Evolutionary conservation across 2,888 invertebrate species (phyloP).

Genomic region (Cepaea hortensis): DNA sequence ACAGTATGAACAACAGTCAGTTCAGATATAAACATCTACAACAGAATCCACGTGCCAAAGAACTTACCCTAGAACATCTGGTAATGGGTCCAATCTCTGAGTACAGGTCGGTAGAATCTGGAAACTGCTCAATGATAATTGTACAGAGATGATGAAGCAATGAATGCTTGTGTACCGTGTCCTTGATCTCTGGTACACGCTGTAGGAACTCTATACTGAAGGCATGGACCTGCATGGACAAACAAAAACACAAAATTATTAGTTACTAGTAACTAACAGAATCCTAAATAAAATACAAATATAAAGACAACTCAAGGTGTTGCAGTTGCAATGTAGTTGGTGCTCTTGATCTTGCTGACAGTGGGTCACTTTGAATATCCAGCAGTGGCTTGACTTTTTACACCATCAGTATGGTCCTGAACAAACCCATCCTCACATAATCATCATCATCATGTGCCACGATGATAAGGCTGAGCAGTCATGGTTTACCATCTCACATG

Average conservation of each 20-base stretch:
- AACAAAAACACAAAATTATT: neutral
- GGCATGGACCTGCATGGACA: conserved; percentile 85
- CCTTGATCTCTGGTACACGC: conserved; percentile 96
- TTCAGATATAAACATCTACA: neutral
- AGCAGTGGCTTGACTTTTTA: too few species aligned
- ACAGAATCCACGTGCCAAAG: neutral
- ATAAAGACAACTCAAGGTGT: neutral
- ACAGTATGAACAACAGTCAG: too few species aligned
- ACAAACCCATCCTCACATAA: too few species aligned
- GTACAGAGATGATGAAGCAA: conserved; percentile 96
- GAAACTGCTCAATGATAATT: conserved; percentile 96
- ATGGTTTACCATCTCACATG: too few species aligned
- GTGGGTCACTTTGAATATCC: too few species aligned
- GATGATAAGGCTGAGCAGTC: too few species aligned
- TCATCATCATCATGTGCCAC: too few species aligned
- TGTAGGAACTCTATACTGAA: conserved; percentile 98
- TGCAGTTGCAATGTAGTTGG: neutral
- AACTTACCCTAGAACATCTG: conserved; percentile 82
- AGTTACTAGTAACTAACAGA: neutral
- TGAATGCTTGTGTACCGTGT: conserved; percentile 99
- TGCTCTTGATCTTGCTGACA: too few species aligned
- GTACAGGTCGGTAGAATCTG: conserved; percentile 96
- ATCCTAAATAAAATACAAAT: neutral
- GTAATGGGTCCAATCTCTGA: conserved; percentile 83
- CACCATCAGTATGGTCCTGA: too few species aligned